Evolutionary conservation across 2,113 vertebrate species (phyloP), one percentile per base, ranked within the genome.

Genomic region (Oncorhynchus keta): DNA sequence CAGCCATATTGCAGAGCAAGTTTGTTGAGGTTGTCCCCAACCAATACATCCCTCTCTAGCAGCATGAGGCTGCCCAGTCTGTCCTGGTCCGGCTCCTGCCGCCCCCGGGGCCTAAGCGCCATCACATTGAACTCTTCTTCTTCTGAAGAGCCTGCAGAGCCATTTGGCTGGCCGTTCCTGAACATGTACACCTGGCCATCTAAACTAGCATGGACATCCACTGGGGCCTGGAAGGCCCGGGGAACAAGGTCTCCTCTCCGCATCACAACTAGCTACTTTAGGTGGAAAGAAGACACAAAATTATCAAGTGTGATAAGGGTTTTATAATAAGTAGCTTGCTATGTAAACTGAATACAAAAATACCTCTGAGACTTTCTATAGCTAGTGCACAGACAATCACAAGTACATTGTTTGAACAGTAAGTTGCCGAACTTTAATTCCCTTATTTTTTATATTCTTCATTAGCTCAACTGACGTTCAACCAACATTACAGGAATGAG

Each of bases 1-100:
- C 97, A 99, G 73, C 96, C 97, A 3, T 98, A 99, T 76, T 97
- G 97, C 72, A 99, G 93, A 5, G 97, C 97, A 5, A 99, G 92
- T 90, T 96, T 98, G 93, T 94, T 97, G 61, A 99, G 95, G 62
- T 70, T 99, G 89, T 99, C 97, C 0, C 89, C 94, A 55, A 93
- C 85, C 0, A 86, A 84, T 71, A 99, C 62, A 76, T 95, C 90
- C 3, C 93, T 89, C 79, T 97, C 95, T 76, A 99, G 86, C 2
- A 98, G 87, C 73, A 95, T 84, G 73, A 95, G 18, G 0, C 92
- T 91, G 8, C 88, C 88, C 0, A 72, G 79, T 70, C 85, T 80
- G 77, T 30, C 89, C 64, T 74, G 84, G 5, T 85, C 87, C 73
- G n/a, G 92, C 8, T 85, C 87, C 73, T 24, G 92, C 51, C 77